Base-by-base conservation (phyloP, 2,888 invertebrate species). In the Graphium colonna region DNA sequence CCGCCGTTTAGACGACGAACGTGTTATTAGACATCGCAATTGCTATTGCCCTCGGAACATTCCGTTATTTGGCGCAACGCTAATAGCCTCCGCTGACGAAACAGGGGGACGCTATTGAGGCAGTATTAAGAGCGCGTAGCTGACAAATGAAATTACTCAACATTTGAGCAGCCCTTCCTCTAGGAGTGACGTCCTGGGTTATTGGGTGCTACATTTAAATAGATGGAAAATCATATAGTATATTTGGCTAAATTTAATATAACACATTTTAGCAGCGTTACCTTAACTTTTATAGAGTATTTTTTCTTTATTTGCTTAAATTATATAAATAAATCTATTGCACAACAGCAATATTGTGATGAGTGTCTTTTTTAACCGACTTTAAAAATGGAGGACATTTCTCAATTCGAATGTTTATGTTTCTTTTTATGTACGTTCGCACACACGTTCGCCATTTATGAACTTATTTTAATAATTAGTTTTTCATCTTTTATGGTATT, bases 11-110 rank as follows among this genome's bases (percentile, higher is more conserved):
- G 39, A 44, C 41, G 26, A 48, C 48, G 33, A 10, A 43, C 49
- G 39, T 53, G 33, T 49, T 49, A 53, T 53, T 53, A 53, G 44
- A 31, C 28, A 33, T 49, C 21, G 53, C 53, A 53, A 45, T 21
- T 39, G 44, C 26, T 44, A 26, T 43, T 44, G 28, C 48, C 31
- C 38, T 12, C 39, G 36, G 18, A 21, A 31, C 43, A 53, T 49
- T 44, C 40, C 40, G 44, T 49, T 40, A 53, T 44, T 53, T 53
- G 16, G 28, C 31, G 38, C 52, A 15, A 36, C 43, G 12, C 12
- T 49, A 53, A 53, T 49, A 49, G 31, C 38, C 1, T 17, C 39
- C 33, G 39, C 13, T 53, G 49, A 39, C 40, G 53, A 49, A 49
- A 53, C 31, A 31, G 44, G 26, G 52, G 40, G 44, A 53, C 21